A percentile compares a stretch with the other conserved stretches of the same genome.
phyloP scores from a whole-genome alignment of 2,113 vertebrate species.

The Ovibos moschatus region DNA sequence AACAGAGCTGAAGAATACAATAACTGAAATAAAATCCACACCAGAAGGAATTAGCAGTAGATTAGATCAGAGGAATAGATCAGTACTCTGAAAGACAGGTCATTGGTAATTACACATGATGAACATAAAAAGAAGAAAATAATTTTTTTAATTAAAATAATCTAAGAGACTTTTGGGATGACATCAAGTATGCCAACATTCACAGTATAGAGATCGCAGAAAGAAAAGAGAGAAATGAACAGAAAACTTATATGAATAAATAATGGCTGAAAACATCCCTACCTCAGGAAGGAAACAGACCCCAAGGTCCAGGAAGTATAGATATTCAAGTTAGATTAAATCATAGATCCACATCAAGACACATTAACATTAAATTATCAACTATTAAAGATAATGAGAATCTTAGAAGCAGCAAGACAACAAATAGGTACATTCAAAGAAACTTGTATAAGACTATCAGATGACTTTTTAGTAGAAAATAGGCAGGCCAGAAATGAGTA shows the following conservation, averaged over 20 bases:
- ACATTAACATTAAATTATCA: neutral
- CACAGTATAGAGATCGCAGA: accelerated
- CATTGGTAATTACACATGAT: neutral
- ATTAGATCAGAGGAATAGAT: neutral
- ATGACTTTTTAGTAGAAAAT: neutral
- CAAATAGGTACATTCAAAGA: neutral
- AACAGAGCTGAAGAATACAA: neutral
- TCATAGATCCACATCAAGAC: neutral
- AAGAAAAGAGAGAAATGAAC: neutral
- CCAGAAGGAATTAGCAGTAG: neutral
- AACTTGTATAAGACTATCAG: neutral
- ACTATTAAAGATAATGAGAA: neutral
- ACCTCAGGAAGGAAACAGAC: neutral
- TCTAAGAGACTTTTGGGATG: neutral
- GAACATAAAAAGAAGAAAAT: neutral
- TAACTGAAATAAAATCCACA: neutral
- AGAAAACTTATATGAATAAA: neutral
- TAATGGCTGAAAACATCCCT: neutral
- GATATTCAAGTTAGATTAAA: neutral
- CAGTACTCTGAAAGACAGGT: neutral
- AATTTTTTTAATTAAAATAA: neutral
- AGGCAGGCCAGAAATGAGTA: neutral
- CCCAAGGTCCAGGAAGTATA: neutral
- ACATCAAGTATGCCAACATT: neutral
- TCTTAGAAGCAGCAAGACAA: neutral